Evolutionary conservation across 2,113 vertebrate species (phyloP), one percentile per base, ranked within the genome.

Genomic region (Onychostoma macrolepis): DNA sequence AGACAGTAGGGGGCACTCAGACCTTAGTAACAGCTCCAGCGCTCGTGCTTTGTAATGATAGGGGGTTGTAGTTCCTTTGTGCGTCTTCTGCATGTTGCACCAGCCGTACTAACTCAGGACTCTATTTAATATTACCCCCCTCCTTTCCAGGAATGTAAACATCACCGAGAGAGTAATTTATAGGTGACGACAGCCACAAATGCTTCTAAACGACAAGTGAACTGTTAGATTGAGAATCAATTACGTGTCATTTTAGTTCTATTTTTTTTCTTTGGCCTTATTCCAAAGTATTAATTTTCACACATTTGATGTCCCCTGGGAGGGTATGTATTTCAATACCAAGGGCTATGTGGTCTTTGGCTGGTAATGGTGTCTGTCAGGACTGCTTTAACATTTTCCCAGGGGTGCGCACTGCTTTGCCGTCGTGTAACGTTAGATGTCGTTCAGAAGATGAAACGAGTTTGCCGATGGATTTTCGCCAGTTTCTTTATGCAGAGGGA

Each of bases 1-100:
- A 21, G 74, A 88, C 95, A 95, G 92, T 93, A 95, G 95, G 94
- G 95, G 95, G 94, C 95, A 94, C 94, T 96, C 94, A 93, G 90
- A 92, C 91, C 94, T 92, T 91, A 88, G 91, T 88, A 91, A 92
- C 89, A 24, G 41, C 30, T 85, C 61, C 72, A 63, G 72, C 71
- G 65, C 43, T 30, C 24, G 2, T 48, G 53, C 58, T 91, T 84
- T 91, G 56, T 67, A 81, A 85, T 33, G 80, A 65, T 86, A 74
- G 76, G 78, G 86, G 88, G 36, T 72, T 28, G 84, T 36, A 79
- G 87, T 89, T 87, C 58, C 85, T 89, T 86, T 77, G 87, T 85
- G 87, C 61, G 77, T 86, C 81, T 92, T 90, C 41, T 50, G 19
- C 63, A 50, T 83, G 91, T 76, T 87, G 72, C 88, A 82, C 79